phyloP scores from a whole-genome alignment of 30 jellyfish, hydroid and myxozoan genomes.

The Clytia hemisphaerica region DNA sequence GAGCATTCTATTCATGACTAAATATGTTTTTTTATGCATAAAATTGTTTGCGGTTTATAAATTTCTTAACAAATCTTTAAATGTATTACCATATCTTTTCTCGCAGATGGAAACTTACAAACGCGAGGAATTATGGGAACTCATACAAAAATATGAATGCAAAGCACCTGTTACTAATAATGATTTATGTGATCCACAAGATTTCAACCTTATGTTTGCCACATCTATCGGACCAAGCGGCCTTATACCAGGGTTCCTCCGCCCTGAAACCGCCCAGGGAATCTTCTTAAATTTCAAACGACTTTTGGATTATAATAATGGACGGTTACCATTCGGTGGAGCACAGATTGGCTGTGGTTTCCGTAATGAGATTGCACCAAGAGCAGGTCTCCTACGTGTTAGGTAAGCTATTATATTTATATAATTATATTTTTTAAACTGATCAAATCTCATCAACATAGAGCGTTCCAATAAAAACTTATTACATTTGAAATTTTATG shows the following conservation, averaged over 20 bases:
- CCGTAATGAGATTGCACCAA: conserved; percentile 97
- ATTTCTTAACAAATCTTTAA: too few species aligned
- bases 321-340: conserved; percentile 97
- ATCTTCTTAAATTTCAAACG: conserved; percentile 92
- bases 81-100: not conserved
- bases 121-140: conserved; percentile 76
- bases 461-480: too few species aligned
- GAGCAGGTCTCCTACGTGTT: conserved; percentile 95
- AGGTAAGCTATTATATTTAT: conserved; percentile 41
- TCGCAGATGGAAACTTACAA: conserved; percentile 74
- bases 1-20: too few species aligned
- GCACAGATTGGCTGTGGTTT: conserved; percentile 99
- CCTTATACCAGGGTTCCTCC: conserved; percentile 80
- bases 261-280: conserved; percentile 99
- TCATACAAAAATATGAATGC: conserved; percentile 69
- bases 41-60: too few species aligned
- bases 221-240: conserved; percentile 99
- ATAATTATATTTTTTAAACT: not conserved
- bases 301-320: conserved; percentile 87
- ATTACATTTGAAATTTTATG: too few species aligned
- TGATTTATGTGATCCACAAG: conserved; percentile 89
- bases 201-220: conserved; percentile 90
- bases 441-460: too few species aligned
- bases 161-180: conserved; percentile 94
- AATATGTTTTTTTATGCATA: too few species aligned